Conservation (phyloP, 2,797 vertebrate species). For the Menidia menidia region DNA sequence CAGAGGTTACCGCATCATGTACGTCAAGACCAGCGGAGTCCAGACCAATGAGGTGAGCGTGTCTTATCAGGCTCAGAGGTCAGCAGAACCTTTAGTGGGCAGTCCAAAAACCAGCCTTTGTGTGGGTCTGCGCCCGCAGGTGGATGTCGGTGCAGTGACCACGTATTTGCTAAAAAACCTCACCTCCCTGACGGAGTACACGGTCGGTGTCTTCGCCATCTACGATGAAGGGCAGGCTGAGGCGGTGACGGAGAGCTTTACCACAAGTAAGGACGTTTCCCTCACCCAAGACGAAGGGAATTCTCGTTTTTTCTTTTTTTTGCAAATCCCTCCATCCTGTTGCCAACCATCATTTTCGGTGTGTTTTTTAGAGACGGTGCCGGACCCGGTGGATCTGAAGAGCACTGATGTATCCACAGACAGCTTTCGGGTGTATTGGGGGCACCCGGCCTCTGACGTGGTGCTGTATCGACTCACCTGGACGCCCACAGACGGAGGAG, state of each 20-base stretch:
- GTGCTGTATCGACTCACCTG: conserved; percentile 89
- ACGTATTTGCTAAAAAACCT: conserved; percentile 85
- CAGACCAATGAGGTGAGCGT: conserved; percentile 91
- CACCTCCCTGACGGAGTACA: conserved; percentile 91
- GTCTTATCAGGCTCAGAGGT: not conserved
- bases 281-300: too few species aligned
- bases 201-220: conserved; percentile 88
- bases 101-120: too few species aligned
- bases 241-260: conserved; percentile 89
- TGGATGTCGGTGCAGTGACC: conserved; percentile 88
- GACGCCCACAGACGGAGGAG: conserved; percentile 85
- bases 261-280: conserved; percentile 84
- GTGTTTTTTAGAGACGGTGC: conserved; percentile 83
- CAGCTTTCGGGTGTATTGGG: conserved; percentile 91
- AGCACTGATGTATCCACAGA: conserved; percentile 86
- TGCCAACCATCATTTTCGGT: not conserved
- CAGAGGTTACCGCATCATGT: conserved; percentile 89
- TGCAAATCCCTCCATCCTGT: not conserved
- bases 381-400: conserved; percentile 84
- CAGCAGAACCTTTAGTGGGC: accelerated
- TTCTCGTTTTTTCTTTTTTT: not conserved
- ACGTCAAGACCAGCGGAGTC: conserved; percentile 89
- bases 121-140: conserved; percentile 70
- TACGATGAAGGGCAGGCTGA: conserved; percentile 93
- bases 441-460: conserved; percentile 85